Evolutionary conservation across 2,797 vertebrate species (phyloP).

Genomic region (Malurus leucopterus): DNA sequence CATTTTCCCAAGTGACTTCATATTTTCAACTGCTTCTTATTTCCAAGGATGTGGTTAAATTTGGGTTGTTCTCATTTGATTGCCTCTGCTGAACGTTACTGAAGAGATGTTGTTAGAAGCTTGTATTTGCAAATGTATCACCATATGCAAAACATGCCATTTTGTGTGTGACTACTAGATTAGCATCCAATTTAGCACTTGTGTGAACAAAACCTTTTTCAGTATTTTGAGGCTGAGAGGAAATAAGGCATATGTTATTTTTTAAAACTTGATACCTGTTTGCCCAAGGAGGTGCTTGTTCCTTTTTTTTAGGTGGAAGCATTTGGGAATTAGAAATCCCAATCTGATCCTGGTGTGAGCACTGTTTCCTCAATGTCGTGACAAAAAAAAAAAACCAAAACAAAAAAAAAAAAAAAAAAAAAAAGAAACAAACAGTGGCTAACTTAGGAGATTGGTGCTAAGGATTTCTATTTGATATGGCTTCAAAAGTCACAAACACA

Average conservation of each 20-base stretch:
- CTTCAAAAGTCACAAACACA: constrained; percentile 54
- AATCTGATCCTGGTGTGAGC: background rate
- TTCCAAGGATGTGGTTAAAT: background rate
- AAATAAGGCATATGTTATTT: background rate
- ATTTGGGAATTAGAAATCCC: background rate
- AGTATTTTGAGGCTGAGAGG: background rate
- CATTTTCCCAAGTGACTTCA: background rate
- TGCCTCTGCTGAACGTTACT: background rate
- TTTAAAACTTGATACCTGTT: background rate
- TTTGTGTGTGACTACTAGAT: background rate
- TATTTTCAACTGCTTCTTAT: background rate
- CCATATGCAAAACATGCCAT: background rate
- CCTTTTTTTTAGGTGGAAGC: background rate
- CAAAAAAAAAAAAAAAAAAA: background rate
- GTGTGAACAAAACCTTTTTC: background rate
- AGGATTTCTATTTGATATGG: constrained; percentile 58
- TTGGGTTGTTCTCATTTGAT: background rate
- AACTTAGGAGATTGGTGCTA: constrained; percentile 41
- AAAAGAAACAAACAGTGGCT: background rate
- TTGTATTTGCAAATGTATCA: background rate
- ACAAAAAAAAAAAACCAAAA: background rate
- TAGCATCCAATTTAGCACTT: background rate
- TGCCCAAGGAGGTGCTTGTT: background rate
- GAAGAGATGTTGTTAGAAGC: background rate
- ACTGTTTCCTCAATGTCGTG: background rate